Evolutionary conservation across 2,113 vertebrate genomes (phyloP).

Genomic region (Xiphophorus maculatus): DNA sequence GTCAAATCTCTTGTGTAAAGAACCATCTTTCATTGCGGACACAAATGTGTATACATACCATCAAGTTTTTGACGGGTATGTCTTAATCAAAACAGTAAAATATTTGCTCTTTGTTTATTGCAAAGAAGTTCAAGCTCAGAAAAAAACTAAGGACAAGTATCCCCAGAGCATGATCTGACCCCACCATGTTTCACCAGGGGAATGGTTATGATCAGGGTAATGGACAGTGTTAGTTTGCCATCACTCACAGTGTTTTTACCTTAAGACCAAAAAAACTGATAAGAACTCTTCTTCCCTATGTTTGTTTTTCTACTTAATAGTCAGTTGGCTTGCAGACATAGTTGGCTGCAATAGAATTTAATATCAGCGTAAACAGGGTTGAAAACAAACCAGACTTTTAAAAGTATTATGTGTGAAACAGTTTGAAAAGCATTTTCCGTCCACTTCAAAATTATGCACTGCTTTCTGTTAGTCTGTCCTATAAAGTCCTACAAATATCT

Average conservation of each 20-base stretch:
- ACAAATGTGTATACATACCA: not conserved
- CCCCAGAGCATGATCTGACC: not conserved
- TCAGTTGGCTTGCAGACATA: too few relatives aligned
- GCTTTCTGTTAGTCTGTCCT: not conserved
- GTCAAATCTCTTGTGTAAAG: not conserved
- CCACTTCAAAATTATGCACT: not conserved
- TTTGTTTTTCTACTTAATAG: too few relatives aligned
- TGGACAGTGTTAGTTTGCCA: not conserved
- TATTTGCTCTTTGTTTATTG: not conserved
- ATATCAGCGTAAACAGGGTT: too few relatives aligned
- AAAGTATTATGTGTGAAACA: not conserved
- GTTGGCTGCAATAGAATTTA: too few relatives aligned
- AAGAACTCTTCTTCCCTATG: too few relatives aligned
- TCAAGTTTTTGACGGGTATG: not conserved
- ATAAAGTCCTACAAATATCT: not conserved
- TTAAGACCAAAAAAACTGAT: too few relatives aligned
- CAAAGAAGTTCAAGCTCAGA: not conserved
- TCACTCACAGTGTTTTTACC: not conserved
- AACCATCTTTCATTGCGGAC: not conserved
- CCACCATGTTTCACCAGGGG: not conserved
- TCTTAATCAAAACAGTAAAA: not conserved
- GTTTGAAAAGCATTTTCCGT: not conserved
- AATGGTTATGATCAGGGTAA: not conserved
- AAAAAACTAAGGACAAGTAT: not conserved
- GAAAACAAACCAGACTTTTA: too few relatives aligned